phyloP scores from a whole-genome alignment of 2,113 vertebrate species.

The Mixornis gularis region DNA sequence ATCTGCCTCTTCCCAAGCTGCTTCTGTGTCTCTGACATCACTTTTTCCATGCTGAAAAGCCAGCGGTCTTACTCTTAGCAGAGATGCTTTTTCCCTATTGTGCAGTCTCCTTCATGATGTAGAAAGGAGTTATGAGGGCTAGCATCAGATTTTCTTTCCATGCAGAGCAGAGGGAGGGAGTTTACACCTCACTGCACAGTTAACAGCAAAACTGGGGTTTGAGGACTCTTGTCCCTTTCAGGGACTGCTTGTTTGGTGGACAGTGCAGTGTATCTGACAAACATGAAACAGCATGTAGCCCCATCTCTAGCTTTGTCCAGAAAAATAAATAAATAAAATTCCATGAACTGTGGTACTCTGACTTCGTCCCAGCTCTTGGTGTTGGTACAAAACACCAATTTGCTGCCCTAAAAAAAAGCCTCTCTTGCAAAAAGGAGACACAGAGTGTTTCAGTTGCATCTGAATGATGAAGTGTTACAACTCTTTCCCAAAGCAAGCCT shows the following conservation, averaged over 20 bases:
- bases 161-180: neutral
- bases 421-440: neutral
- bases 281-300: neutral
- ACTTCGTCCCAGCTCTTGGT: neutral
- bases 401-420: neutral
- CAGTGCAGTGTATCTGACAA: neutral
- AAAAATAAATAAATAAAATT: neutral
- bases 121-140: neutral
- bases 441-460: neutral
- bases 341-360: neutral
- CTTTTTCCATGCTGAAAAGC: neutral
- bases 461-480: conserved; percentile 56
- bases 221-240: accelerated
- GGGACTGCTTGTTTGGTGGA: neutral
- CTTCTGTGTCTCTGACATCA: neutral
- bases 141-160: neutral
- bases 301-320: neutral
- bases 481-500: conserved; percentile 42
- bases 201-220: neutral
- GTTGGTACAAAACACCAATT: neutral
- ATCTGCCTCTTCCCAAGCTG: neutral
- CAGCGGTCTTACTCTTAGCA: neutral
- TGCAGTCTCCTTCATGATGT: neutral
- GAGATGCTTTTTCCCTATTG: neutral
- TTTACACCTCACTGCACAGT: neutral